Evolutionary conservation across 2,113 vertebrate species (phyloP), one percentile per base, ranked within the genome.

Genomic region (Pterocles gutturalis): DNA sequence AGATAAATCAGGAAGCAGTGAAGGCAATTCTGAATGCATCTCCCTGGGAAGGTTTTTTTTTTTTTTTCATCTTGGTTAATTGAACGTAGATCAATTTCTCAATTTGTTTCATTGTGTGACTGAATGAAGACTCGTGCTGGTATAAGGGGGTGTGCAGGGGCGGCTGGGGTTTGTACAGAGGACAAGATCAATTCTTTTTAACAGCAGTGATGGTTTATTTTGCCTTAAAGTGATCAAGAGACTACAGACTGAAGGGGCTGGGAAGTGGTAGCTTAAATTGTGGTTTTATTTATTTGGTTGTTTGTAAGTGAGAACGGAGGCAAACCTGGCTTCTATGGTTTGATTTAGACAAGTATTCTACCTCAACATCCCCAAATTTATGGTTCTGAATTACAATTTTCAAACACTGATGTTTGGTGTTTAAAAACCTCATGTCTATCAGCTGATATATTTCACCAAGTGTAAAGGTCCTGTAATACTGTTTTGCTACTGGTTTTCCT

Each of bases 21-120:
- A 90, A 94, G 53, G 18, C 62, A 80, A 90, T 92, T 95, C 49
- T 57, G 24, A 85, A 41, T 89, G 31, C 51, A 72, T 80, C 75
- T 86, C 58, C 16, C 38, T 90, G 18, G 87, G 84, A 84, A 75
- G 22, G 11, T 13, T 57, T 73, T 13, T 53, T 66, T 66, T 91
- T 60, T 66, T 65, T 69, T 11, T 9, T 84, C 41, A 41, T 54
- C 33, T 71, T 79, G 57, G 72, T 94, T 95, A 94, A 72, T 83
- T 93, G 54, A 69, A 48, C 49, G 1, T 28, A 31, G 85, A 93
- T 97, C 95, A 69, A 93, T 96, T 93, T 95, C 45, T 38, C 79
- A 90, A 69, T 96, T 93, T 49, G 61, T 11, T 88, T 95, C 58
- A 19, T 75, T 55, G 33, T 46, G 62, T 79, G 90, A 92, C 22